Base-by-base conservation (phyloP, 2,113 vertebrate genomes). In the Oryzias javanicus region DNA sequence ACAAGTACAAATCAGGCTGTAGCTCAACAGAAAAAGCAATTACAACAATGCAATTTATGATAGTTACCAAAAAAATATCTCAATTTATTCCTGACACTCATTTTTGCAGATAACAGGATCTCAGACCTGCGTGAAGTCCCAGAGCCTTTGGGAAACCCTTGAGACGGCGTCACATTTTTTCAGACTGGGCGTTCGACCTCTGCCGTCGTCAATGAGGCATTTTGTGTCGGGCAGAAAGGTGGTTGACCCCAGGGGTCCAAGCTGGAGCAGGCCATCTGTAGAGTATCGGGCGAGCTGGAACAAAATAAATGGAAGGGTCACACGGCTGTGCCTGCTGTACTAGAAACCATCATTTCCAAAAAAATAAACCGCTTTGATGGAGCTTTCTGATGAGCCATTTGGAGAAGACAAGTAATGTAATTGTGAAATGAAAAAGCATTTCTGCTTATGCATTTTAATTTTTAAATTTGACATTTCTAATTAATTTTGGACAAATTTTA, bases 61-160 rank as follows among this genome's bases (percentile, higher is more conserved):
- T 12, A 35, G 35, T 35, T 51, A 13, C 4, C 4, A 16, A 27
- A 27, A 27, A 14, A 7, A n/a, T 42, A 22, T 42, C 41, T 13
- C 35, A 35, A 35, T 35, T 35, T 12, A 3, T 35, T 35, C 10
- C 10, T 35, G 7, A 35, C 35, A 35, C 35, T 35, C 10, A 12
- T 35, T 3, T 35, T 35, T 12, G 12, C 35, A 35, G 35, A 35
- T 2, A 35, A 35, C 10, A 35, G 35, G 10, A 12, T 35, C 8
- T 35, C 35, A 12, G 3, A 97, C 97, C 95, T 99, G 96, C 35
- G 95, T 98, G 65, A 99, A 99, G 85, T 99, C 96, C 97, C 97
- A 99, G 52, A 98, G 93, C 61, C 93, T 91, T 86, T 98, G 97
- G 0, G 94, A 91, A 1, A 87, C 86, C 69, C 95, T 90, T 12